These are phyloP conservation scores for Schizotus pectinicornis DNA, from an alignment of 2,888 invertebrate species.

Conservation along the genomic window DNA sequence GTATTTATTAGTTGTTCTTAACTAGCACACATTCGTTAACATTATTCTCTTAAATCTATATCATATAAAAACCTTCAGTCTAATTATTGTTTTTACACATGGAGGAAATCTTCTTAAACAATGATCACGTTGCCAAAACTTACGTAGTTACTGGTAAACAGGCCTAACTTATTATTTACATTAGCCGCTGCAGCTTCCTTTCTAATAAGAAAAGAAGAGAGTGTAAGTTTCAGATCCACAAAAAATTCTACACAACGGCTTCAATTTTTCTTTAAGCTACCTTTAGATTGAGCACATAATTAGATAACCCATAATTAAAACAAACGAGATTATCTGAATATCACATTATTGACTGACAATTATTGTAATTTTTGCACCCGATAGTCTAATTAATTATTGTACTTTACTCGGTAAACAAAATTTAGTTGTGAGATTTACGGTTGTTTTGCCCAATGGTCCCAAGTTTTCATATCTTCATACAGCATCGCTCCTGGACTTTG, in stretches of 20 bases:
- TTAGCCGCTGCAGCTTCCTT: no score
- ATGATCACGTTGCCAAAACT: neutral
- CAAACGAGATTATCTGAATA: neutral
- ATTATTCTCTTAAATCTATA: neutral
- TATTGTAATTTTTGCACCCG: neutral
- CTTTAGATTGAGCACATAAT: neutral
- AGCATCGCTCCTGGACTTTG: constrained; percentile 73
- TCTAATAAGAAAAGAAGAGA: no score
- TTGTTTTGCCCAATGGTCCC: constrained; percentile 66
- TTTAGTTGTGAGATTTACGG: constrained; percentile 7
- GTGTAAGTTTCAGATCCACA: no score
- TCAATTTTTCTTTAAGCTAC: neutral
- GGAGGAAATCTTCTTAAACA: neutral
- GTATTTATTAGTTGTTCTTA: neutral
- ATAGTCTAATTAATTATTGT: neutral
- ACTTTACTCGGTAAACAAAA: neutral
- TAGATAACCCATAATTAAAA: neutral
- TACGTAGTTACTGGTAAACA: neutral
- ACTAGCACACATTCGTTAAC: neutral
- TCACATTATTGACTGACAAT: neutral
- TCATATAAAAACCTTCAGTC: neutral
- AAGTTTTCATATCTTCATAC: constrained; percentile 68
- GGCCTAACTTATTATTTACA: no score
- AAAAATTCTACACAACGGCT: neutral
- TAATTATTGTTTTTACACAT: neutral